Evolutionary conservation across 2,888 invertebrate genomes (phyloP), one percentile per base, ranked within the genome.

Genomic region (Tubulanus polymorphus): DNA sequence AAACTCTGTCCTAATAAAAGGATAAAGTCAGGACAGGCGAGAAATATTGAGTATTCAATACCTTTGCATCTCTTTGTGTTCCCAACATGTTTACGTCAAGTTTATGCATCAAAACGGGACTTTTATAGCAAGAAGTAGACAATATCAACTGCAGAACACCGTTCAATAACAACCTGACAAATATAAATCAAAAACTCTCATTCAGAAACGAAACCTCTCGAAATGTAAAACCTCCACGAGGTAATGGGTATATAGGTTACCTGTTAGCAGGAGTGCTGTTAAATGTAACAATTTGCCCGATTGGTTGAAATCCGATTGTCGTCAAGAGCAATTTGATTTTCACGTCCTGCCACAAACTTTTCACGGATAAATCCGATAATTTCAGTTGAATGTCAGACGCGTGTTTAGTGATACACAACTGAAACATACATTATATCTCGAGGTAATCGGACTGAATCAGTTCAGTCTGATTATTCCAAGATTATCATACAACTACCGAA

Each of bases 341-440:
- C 18, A 65, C 61, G 52, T 68, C 65, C 35, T 66, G 63, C 75
- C 75, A 76, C 47, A 76, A 62, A 6, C 71, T 70, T 37, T 66
- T 61, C 6, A 76, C 70, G 20, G 74, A 69, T 50, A 72, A 55
- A 60, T 76, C 76, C n/a, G 70, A 66, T 27, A 73, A 70, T 57
- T 74, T 73, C 37, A 76, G 64, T 57, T 76, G 76, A 10, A 76
- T 67, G 48, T 75, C 75, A 27, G 70, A 62, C 5, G 75, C 73
- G 65, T 76, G 72, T 51, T 74, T 75, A 2, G 74, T 74, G 37
- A 76, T 70, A 59, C 71, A 67, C 47, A 76, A 53, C 76, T 75
- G 62, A 5, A 64, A 37, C 8, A n/a, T n/a, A n/a, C n/a, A n/a
- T n/a, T n/a, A n/a, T n/a, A n/a, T n/a, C n/a, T n/a, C n/a, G n/a